phyloP scores from a whole-genome alignment of 2,113 vertebrate species.

The Lepidothrix coronata region DNA sequence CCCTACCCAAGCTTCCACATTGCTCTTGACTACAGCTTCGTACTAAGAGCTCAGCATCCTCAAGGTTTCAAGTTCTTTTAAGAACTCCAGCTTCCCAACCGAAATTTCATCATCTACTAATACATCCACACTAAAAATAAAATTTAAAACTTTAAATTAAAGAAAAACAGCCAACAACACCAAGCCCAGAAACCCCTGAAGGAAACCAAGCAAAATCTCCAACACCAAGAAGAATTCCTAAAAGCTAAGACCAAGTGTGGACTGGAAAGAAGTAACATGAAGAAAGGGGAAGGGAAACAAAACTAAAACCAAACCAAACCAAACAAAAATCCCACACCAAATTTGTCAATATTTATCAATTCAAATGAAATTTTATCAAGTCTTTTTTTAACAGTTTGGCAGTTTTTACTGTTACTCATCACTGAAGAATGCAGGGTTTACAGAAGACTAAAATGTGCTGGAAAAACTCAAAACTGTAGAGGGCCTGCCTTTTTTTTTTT shows the following conservation, averaged over 20 bases:
- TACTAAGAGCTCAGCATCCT: background rate
- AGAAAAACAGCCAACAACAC: background rate
- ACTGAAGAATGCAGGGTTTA: background rate
- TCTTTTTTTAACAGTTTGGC: background rate
- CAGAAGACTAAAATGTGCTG: background rate
- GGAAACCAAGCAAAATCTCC: background rate
- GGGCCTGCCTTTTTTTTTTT: accelerated
- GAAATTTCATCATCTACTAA: background rate
- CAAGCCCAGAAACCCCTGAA: background rate
- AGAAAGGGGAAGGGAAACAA: background rate
- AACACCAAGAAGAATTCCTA: background rate
- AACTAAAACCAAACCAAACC: background rate
- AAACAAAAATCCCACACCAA: background rate
- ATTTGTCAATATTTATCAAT: background rate
- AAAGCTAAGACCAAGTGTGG: background rate
- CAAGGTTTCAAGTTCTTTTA: background rate
- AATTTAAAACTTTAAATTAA: background rate
- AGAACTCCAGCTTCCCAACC: background rate
- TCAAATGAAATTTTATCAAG: background rate
- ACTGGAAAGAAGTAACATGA: background rate
- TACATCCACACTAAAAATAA: background rate
- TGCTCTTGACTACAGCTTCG: background rate
- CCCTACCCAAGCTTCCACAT: background rate
- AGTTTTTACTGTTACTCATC: background rate
- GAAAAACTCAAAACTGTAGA: background rate